Percentiles rank a stretch among this genome's conserved stretches.
phyloP scores from a whole-genome alignment of 2,797 vertebrate species.

The Chaetophractus vellerosus region DNA sequence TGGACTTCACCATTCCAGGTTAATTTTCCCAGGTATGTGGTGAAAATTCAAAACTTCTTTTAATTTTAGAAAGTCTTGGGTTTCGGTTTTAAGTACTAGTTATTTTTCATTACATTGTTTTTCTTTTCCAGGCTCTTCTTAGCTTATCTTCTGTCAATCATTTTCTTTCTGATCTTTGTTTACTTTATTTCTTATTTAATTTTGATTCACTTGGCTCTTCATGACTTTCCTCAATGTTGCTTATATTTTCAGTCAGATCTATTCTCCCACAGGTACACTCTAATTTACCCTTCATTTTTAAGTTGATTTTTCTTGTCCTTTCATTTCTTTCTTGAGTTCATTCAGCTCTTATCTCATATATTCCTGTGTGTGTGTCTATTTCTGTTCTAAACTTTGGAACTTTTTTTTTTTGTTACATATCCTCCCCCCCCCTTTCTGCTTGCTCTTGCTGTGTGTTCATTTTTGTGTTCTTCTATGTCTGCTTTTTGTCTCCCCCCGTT shows the following conservation, averaged over 20 bases:
- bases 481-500: no score
- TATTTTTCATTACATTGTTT: neutral
- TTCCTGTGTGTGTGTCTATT: neutral
- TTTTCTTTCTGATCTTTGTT: neutral
- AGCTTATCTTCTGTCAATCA: neutral
- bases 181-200: constrained; percentile 2
- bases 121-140: neutral
- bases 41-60: neutral
- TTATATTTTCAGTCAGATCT: constrained; percentile 13
- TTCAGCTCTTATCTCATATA: constrained; percentile 6
- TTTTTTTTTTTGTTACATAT: no score
- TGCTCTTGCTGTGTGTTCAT: no score
- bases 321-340: constrained; percentile 10
- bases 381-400: constrained; percentile 50
- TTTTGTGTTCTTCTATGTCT: no score
- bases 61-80: constrained; percentile 2
- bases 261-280: neutral
- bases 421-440: no score
- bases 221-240: neutral
- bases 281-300: constrained; percentile 13
- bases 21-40: neutral
- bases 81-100: neutral
- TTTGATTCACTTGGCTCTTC: neutral
- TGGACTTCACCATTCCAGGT: neutral
- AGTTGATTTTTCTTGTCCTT: constrained; percentile 39